Conservation (phyloP, 2,797 vertebrate genomes). For the Crax fasciolata region DNA sequence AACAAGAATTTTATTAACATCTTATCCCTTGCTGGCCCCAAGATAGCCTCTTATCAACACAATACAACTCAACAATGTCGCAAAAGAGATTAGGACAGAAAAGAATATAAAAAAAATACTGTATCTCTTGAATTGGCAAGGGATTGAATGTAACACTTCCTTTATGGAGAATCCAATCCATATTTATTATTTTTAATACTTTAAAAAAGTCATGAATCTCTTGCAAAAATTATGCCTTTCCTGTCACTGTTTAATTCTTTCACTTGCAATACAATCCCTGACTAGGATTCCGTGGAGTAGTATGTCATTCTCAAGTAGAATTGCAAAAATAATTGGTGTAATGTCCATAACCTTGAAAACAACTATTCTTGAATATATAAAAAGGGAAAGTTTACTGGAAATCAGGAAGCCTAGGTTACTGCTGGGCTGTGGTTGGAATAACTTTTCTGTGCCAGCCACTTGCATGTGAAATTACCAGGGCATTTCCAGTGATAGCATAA, state of each 20-base stretch:
- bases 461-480: not conserved
- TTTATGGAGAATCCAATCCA: conserved; percentile 22
- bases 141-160: not conserved
- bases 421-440: not conserved
- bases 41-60: conserved; percentile 72
- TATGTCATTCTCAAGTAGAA: conserved; percentile 51
- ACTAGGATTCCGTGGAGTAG: conserved; percentile 4
- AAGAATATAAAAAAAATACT: conserved; percentile 46
- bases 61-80: conserved; percentile 58
- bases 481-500: not conserved
- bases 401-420: not conserved
- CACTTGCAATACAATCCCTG: conserved; percentile 32
- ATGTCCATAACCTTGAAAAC: conserved; percentile 64
- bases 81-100: conserved; percentile 70
- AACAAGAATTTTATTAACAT: conserved; percentile 76
- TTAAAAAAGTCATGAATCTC: conserved; percentile 46
- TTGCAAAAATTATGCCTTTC: conserved; percentile 51
- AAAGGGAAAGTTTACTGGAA: conserved; percentile 32
- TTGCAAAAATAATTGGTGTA: conserved; percentile 68
- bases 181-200: conserved; percentile 31
- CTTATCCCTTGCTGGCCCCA: conserved; percentile 64
- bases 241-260: conserved; percentile 17
- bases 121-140: conserved; percentile 61
- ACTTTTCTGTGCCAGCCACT: not conserved
- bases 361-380: conserved; percentile 34